These are phyloP conservation scores for Pipistrellus pygmaeus DNA, from an alignment of 2,797 vertebrate genomes.

Conservation along the genomic window DNA sequence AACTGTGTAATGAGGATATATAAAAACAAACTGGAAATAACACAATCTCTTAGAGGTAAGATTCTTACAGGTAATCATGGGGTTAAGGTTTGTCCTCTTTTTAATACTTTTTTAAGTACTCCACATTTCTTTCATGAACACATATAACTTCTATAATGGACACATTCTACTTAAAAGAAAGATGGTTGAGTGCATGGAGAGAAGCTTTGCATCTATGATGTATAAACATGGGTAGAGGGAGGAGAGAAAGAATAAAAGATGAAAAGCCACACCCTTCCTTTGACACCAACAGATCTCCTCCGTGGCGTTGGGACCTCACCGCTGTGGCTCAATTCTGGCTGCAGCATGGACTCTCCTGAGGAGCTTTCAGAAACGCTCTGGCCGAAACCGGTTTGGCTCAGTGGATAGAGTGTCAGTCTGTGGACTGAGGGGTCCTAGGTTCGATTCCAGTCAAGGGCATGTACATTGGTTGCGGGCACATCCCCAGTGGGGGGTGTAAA, in stretches of 20 bases:
- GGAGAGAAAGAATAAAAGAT: background rate
- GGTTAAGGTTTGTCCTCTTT: no score
- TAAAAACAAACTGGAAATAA: background rate
- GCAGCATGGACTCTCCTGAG: background rate
- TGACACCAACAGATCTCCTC: rapidly evolving
- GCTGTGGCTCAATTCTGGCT: rapidly evolving
- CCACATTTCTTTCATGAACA: background rate
- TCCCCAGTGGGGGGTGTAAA: no score
- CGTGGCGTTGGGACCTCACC: rapidly evolving
- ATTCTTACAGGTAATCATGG: background rate
- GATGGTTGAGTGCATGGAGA: background rate
- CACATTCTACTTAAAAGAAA: background rate
- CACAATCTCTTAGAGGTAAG: background rate
- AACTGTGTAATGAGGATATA: background rate
- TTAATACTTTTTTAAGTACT: background rate
- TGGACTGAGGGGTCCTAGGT: no score
- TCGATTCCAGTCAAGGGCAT: no score
- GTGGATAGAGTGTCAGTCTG: no score
- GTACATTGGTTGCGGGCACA: no score
- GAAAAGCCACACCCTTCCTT: background rate
- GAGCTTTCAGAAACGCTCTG: background rate
- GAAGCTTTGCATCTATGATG: background rate
- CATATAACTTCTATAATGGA: rapidly evolving
- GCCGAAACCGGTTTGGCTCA: no score
- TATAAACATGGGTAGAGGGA: background rate